Evolutionary conservation across 2,113 vertebrate genomes (phyloP).

Genomic region (Gallinago paraguaiae): DNA sequence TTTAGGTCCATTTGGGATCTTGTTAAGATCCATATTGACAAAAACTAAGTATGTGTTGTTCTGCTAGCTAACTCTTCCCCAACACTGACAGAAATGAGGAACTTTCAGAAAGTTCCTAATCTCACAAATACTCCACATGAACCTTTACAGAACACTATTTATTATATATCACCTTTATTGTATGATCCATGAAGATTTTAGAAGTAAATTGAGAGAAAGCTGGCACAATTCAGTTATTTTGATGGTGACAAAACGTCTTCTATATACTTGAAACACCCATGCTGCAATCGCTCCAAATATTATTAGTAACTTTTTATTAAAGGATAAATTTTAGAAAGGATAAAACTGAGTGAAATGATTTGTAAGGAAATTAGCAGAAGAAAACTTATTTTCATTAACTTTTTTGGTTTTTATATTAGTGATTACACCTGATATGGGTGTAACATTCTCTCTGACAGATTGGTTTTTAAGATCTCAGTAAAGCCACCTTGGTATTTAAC

Average conservation of each 20-base stretch:
- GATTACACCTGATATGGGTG: not conserved
- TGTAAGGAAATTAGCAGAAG: not conserved
- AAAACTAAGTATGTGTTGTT: not conserved
- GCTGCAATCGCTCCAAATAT: not conserved
- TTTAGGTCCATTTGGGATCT: not conserved
- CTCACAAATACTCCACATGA: not conserved
- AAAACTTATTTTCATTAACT: not conserved
- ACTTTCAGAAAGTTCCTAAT: not conserved
- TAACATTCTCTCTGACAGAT: not conserved
- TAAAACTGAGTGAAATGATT: not conserved
- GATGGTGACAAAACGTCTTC: not conserved
- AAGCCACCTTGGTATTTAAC: not conserved
- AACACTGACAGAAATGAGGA: not conserved
- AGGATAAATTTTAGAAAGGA: not conserved
- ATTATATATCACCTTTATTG: not conserved
- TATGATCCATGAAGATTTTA: not conserved
- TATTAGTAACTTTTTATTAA: not conserved
- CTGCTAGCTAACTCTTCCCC: not conserved
- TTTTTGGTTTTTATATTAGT: not conserved
- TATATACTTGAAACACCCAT: not conserved
- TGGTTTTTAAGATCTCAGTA: not conserved
- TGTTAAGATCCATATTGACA: not conserved
- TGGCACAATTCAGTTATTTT: not conserved
- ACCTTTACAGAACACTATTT: not conserved
- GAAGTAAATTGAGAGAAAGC: not conserved